Percentiles rank a stretch among this genome's conserved stretches.
phyloP scores from a whole-genome alignment of 2,113 vertebrate species.

The Carettochelys insculpta region DNA sequence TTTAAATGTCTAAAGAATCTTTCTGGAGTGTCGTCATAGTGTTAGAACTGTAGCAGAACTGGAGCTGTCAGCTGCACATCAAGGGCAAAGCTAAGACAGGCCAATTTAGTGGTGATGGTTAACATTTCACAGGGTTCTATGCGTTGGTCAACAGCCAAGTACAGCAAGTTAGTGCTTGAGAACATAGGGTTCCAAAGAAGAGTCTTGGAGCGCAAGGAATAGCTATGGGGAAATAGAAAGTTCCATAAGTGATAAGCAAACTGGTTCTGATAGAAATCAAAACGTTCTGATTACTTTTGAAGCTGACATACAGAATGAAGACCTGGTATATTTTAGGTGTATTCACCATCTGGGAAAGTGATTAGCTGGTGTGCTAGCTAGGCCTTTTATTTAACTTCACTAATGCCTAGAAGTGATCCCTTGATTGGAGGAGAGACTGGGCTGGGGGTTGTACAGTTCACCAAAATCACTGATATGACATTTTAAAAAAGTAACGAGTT shows the following conservation, averaged over 20 bases:
- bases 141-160: background rate
- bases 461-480: background rate
- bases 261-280: background rate
- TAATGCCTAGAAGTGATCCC: background rate
- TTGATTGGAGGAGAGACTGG: background rate
- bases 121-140: background rate
- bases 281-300: background rate
- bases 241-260: background rate
- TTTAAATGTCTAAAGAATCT: background rate
- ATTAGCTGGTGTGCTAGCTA: background rate
- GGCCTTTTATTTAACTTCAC: background rate
- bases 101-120: background rate
- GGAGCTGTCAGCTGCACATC: background rate
- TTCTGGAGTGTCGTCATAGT: background rate
- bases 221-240: background rate
- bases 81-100: background rate
- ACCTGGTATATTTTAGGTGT: background rate
- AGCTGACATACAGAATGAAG: background rate
- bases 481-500: constrained; percentile 68
- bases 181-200: background rate
- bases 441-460: constrained; percentile 16
- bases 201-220: background rate
- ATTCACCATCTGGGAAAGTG: background rate
- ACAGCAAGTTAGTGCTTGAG: background rate
- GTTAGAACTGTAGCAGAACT: background rate